Percentiles rank a stretch among this genome's conserved stretches.
phyloP scores from a whole-genome alignment of 2,797 vertebrate species.

The Premnoplex brunnescens region DNA sequence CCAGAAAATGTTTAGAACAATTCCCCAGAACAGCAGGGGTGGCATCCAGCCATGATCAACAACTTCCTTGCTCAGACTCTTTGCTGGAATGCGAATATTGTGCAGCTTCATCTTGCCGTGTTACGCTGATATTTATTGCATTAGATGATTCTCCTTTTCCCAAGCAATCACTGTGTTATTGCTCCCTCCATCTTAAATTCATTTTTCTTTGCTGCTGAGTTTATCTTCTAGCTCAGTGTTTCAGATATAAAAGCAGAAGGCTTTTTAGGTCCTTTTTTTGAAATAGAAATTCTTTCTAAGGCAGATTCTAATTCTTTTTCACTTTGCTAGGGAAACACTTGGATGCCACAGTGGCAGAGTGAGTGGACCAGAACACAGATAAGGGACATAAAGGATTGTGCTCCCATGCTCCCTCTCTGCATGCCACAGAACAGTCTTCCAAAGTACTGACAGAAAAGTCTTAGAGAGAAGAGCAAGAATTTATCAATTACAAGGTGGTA shows the following conservation, averaged over 20 bases:
- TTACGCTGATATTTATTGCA: conserved; percentile 39
- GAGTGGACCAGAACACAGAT: neutral
- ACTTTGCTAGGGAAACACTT: neutral
- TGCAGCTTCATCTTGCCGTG: conserved; percentile 23
- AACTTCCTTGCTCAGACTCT: conserved; percentile 10
- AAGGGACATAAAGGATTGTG: neutral
- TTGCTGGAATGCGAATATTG: conserved; percentile 16
- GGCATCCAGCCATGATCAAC: conserved; percentile 32
- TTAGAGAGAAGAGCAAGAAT: neutral
- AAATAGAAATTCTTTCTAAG: neutral
- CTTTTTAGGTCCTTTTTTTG: neutral
- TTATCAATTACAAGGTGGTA: neutral
- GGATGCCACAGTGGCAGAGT: neutral
- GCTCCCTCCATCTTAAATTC: neutral
- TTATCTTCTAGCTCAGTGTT: neutral
- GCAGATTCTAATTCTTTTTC: neutral
- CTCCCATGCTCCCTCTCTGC: neutral
- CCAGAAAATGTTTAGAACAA: conserved; percentile 31
- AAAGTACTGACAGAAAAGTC: neutral
- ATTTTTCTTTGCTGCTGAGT: neutral
- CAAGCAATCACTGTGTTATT: neutral
- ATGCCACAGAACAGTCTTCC: neutral
- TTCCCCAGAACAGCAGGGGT: neutral
- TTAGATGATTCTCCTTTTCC: neutral
- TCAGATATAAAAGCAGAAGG: neutral